These are phyloP conservation scores for Mystacornis crossleyi DNA, from an alignment of 2,113 vertebrate genomes.

Conservation along the genomic window DNA sequence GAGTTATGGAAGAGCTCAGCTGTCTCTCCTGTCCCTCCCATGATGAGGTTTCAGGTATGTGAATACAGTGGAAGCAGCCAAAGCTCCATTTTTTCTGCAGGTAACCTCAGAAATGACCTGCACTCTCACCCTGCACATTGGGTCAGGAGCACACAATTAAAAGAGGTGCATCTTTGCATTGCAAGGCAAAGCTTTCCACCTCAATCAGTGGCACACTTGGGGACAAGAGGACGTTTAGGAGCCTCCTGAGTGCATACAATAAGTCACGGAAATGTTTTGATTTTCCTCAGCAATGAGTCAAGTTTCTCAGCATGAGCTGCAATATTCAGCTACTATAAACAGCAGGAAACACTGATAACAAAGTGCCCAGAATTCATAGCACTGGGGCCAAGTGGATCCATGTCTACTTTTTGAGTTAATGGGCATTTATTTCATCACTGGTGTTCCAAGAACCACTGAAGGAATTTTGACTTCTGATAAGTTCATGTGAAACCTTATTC, in stretches of 20 bases:
- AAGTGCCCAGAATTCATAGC: neutral
- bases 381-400: neutral
- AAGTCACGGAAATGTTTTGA: neutral
- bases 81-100: neutral
- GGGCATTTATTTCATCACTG: neutral
- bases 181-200: neutral
- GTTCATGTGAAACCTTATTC: neutral
- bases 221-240: neutral
- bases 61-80: neutral
- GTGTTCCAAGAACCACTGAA: neutral
- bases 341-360: neutral
- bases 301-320: neutral
- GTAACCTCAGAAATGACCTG: neutral
- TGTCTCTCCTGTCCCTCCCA: neutral
- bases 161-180: neutral
- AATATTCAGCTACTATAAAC: neutral
- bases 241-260: fast-evolving
- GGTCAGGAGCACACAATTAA: neutral
- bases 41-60: fast-evolving
- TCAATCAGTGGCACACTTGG: neutral
- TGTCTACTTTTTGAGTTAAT: fast-evolving
- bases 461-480: neutral
- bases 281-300: neutral
- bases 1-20: neutral
- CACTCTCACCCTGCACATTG: neutral